A percentile compares a stretch with the other conserved stretches of the same genome.
These are phyloP conservation scores for Danaus chrysippus DNA, from an alignment of 2,888 invertebrate genomes.

Conservation along the genomic window DNA sequence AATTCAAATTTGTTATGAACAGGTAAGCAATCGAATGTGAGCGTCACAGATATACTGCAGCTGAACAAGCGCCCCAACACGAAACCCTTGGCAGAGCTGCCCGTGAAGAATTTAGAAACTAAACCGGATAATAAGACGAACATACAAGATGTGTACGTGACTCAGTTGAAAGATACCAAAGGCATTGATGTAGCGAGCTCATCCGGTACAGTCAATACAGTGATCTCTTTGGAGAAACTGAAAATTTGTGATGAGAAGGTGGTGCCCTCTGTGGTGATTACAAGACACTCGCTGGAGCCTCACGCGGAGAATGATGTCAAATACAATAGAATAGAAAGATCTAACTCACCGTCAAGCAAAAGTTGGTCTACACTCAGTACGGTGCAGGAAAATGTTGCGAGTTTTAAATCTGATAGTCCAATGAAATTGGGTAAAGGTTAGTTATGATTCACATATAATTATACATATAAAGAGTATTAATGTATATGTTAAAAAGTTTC, in stretches of 20 bases:
- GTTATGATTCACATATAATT: not conserved
- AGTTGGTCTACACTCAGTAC: conserved; percentile 64
- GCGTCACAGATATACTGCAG: conserved; percentile 58
- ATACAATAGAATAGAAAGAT: conserved; percentile 40
- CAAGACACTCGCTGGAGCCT: conserved; percentile 34
- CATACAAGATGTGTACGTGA: conserved; percentile 43
- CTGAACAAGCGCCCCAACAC: conserved; percentile 43
- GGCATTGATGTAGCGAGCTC: conserved; percentile 55
- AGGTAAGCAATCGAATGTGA: conserved; percentile 64
- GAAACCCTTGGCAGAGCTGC: conserved; percentile 56
- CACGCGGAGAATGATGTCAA: conserved; percentile 30
- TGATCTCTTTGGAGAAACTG: conserved; percentile 49
- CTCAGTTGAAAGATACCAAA: conserved; percentile 51
- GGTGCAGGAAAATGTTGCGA: conserved; percentile 58
- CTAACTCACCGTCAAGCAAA: conserved; percentile 62
- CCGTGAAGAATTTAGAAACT: conserved; percentile 50
- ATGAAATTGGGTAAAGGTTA: conserved; percentile 38
- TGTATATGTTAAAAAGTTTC: conserved; percentile 8
- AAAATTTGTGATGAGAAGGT: conserved; percentile 40
- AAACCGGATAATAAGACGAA: conserved; percentile 28
- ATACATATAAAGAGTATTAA: not conserved
- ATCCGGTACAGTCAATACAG: conserved; percentile 55
- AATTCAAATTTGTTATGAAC: conserved; percentile 29
- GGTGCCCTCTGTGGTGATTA: conserved; percentile 47
- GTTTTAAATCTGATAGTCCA: conserved; percentile 62